Conservation (phyloP, 2,113 vertebrate genomes). For the Phrynosoma blainvillii region DNA sequence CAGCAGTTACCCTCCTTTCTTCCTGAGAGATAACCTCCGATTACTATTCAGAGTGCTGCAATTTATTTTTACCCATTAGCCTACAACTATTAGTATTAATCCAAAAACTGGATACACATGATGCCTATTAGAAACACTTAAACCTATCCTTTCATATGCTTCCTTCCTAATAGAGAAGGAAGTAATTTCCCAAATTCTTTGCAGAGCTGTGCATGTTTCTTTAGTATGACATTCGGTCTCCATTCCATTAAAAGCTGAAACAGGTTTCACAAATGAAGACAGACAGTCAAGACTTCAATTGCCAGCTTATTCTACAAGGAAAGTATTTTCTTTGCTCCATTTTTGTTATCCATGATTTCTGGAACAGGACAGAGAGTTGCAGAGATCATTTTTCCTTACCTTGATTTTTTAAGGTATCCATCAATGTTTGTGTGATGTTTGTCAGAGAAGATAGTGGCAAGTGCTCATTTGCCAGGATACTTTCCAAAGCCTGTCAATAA, state of each 20-base stretch:
- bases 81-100: no score
- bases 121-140: no score
- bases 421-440: slow-evolving; percentile 82
- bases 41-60: no score
- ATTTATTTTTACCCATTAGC: no score
- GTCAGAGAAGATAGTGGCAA: slow-evolving; percentile 87
- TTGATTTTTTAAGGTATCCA: slow-evolving; percentile 86
- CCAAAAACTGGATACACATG: no score
- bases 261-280: not conserved
- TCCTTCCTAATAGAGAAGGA: not conserved
- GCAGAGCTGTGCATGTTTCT: not conserved
- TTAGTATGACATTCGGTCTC: not conserved
- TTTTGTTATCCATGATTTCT: not conserved
- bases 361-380: not conserved
- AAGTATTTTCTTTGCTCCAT: not conserved
- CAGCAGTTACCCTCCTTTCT: no score
- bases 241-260: not conserved
- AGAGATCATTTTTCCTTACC: slow-evolving; percentile 75
- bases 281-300: not conserved
- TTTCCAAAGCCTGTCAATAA: slow-evolving; percentile 88
- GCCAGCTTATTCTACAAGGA: not conserved
- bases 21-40: no score
- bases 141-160: not conserved
- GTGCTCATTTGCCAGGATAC: slow-evolving; percentile 84
- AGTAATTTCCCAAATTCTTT: not conserved